phyloP scores from a whole-genome alignment of 2,888 invertebrate species.

The Tetanocera ferruginea region DNA sequence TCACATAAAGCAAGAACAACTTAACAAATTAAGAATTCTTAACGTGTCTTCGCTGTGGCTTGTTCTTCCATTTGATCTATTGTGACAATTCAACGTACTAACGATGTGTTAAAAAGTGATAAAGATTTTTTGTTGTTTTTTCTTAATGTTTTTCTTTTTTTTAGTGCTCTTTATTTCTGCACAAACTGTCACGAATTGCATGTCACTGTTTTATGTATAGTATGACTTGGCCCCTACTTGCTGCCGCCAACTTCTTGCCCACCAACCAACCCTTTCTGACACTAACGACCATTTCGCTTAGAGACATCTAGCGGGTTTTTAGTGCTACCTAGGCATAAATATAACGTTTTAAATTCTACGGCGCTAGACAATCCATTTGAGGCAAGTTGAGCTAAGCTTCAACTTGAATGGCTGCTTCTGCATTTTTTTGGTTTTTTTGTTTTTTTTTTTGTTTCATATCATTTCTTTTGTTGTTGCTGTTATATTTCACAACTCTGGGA shows the following conservation, averaged over 20 bases:
- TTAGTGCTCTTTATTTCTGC: conserved; percentile 3
- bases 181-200: conserved; percentile 37
- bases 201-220: conserved; percentile 24
- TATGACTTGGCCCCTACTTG: not conserved
- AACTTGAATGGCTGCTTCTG: conserved; percentile 32
- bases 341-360: not conserved
- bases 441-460: not conserved
- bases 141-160: not conserved
- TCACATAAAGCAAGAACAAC: not conserved
- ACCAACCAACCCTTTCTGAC: too few species aligned
- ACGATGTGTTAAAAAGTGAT: conserved; percentile 22
- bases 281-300: too few species aligned
- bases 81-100: conserved; percentile 18
- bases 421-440: not conserved
- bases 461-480: not conserved
- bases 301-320: too few species aligned
- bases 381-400: not conserved
- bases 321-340: not conserved
- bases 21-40: conserved; percentile 3
- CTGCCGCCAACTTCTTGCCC: not conserved
- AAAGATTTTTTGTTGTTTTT: conserved; percentile 6
- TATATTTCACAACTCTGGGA: not conserved
- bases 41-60: not conserved
- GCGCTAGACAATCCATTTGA: not conserved
- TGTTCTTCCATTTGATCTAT: conserved; percentile 7